Evolutionary conservation across 2,797 vertebrate genomes (phyloP).

Genomic region (Crypturellus tataupa): DNA sequence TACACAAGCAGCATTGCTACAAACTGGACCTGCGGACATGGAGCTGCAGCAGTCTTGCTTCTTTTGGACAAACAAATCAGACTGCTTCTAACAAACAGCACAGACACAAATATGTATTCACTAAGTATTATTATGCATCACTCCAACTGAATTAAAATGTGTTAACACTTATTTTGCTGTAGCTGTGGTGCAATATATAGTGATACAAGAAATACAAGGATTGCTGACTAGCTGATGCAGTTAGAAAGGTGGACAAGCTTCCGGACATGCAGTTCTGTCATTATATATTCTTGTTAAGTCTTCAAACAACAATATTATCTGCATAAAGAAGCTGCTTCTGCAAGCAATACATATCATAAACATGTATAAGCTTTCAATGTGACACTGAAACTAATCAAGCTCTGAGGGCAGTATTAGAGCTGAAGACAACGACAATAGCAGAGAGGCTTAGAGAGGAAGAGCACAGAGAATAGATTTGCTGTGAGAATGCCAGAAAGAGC

Average conservation of each 20-base stretch:
- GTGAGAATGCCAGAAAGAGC: not conserved
- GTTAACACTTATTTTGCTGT: not conserved
- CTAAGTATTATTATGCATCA: not conserved
- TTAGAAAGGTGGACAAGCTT: not conserved
- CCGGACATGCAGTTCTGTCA: not conserved
- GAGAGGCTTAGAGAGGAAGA: constrained; percentile 21
- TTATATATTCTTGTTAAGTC: not conserved
- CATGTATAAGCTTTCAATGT: not conserved
- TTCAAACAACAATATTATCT: not conserved
- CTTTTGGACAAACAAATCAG: not conserved
- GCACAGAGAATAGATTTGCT: constrained; percentile 20
- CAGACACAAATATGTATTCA: not conserved
- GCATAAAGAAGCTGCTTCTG: not conserved
- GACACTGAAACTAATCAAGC: not conserved
- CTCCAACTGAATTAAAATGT: not conserved
- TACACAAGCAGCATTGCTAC: fast-evolving
- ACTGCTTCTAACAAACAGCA: not conserved
- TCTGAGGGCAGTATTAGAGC: not conserved
- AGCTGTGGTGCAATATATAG: not conserved
- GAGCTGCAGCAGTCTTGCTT: not conserved
- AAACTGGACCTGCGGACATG: not conserved
- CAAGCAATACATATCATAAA: not conserved
- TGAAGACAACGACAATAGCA: not conserved
- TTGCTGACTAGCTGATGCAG: not conserved
- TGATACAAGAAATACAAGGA: not conserved